Evolutionary conservation across 92 coral and sea anemone species (phyloP).

Genomic region (Epizoanthus ramosus): DNA sequence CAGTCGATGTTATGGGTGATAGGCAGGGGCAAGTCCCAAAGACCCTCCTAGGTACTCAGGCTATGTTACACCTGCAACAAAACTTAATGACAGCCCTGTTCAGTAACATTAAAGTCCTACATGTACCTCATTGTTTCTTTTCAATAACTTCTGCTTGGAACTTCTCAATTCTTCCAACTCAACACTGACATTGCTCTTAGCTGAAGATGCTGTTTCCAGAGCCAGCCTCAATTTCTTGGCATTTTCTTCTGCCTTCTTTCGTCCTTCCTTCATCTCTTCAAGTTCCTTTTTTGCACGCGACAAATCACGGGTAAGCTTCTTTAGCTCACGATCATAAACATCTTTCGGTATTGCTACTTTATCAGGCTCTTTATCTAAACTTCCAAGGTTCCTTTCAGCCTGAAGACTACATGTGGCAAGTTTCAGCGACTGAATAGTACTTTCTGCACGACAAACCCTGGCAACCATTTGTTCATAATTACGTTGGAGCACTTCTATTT

Average conservation of each 20-base stretch:
- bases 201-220: slow-evolving; percentile 68
- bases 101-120: neutral
- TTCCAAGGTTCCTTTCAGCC: slow-evolving; percentile 82
- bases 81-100: too few species aligned
- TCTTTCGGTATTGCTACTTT: slow-evolving; percentile 72
- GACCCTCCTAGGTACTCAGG: too few species aligned
- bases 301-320: slow-evolving; percentile 76
- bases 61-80: too few species aligned
- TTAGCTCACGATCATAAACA: slow-evolving; percentile 82
- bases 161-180: slow-evolving; percentile 73
- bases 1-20: too few species aligned
- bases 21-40: too few species aligned
- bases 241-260: slow-evolving; percentile 72
- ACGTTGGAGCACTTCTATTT: slow-evolving; percentile 78
- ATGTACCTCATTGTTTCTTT: slow-evolving; percentile 84
- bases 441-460: slow-evolving; percentile 95
- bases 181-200: slow-evolving; percentile 56
- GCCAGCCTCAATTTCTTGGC: slow-evolving; percentile 62
- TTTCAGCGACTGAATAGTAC: slow-evolving; percentile 95
- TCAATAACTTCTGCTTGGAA: slow-evolving; percentile 77
- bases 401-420: slow-evolving; percentile 89
- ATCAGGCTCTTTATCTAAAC: slow-evolving; percentile 61
- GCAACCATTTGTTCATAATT: slow-evolving; percentile 91
- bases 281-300: slow-evolving; percentile 65
- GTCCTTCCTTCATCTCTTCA: slow-evolving; percentile 57